Base-by-base conservation (phyloP, 2,113 vertebrate species). In the Toxotes jaculatrix region DNA sequence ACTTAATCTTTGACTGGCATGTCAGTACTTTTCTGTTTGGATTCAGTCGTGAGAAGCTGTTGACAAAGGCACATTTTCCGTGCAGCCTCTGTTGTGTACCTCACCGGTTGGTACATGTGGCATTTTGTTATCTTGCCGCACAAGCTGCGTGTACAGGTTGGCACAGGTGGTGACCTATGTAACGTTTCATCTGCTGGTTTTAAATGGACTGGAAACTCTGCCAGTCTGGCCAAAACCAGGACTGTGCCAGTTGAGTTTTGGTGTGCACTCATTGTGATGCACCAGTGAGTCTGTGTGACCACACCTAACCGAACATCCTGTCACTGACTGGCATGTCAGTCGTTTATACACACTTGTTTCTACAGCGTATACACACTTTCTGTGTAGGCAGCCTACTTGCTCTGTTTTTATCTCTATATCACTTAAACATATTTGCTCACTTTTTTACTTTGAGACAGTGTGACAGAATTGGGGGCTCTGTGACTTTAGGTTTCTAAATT, bases 161-260 rank as follows among this genome's bases (percentile, higher is more conserved):
- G 55, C 81, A 63, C 72, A 73, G 76, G 72, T 78, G 68, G 21
- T 3, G 27, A 27, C 27, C 27, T 27, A 5, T 31, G 32, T 57
- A 55, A 60, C 55, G 32, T 84, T 85, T 68, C 17, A 47, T 77
- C 45, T 49, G 27, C 64, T 74, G 73, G 63, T 86, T 79, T 84
- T 73, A 85, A 88, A 83, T 74, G 70, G 62, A 70, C 74, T 85
- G 80, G 84, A 89, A 88, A 87, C 73, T 60, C 59, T 7, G n/a
- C 57, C 68, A 36, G 70, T 70, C 75, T 19, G 59, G 34, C 71
- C 66, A 64, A 59, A 80, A 74, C 14, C 68, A 64, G 69, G 45
- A 19, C 62, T 16, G 31, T 62, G 69, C 82, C 73, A 61, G 62
- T n/a, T 66, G 71, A 74, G 59, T 66, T 75, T 56, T 65, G 56